phyloP scores from a whole-genome alignment of 2,797 vertebrate genomes.

The Moxostoma hubbsi region DNA sequence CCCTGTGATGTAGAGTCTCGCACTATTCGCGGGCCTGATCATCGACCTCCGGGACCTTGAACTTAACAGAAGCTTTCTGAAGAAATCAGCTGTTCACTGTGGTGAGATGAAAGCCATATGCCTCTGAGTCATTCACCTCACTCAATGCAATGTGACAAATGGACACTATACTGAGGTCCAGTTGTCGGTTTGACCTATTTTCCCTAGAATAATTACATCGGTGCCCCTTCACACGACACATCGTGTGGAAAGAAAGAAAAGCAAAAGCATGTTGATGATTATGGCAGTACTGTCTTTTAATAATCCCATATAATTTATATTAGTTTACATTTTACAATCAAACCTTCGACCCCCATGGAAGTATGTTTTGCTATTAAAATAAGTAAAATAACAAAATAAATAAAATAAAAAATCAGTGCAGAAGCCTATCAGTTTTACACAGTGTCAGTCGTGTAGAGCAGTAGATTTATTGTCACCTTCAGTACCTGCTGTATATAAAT shows the following conservation, averaged over 20 bases:
- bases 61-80: constrained; percentile 74
- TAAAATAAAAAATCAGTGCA: not conserved
- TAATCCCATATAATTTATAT: not conserved
- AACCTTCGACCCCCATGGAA: not conserved
- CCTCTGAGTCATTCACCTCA: constrained; percentile 64
- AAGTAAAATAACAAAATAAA: not conserved
- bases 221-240: constrained; percentile 1
- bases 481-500: constrained; percentile 65
- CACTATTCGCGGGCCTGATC: constrained; percentile 54
- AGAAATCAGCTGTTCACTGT: constrained; percentile 71
- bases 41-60: constrained; percentile 73
- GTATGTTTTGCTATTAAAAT: not conserved
- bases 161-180: constrained; percentile 46
- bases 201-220: constrained; percentile 14
- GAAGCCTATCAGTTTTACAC: constrained; percentile 1
- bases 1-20: not conserved
- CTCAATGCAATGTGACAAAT: constrained; percentile 59
- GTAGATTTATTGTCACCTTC: constrained; percentile 58
- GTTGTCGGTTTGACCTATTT: constrained; percentile 33
- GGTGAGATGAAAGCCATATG: constrained; percentile 78
- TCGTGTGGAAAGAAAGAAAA: not conserved
- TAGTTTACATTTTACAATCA: not conserved
- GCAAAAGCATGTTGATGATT: not conserved
- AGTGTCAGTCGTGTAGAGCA: constrained; percentile 52
- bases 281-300: not conserved